Evolutionary conservation across 92 coral and sea anemone species (phyloP), one percentile per base, ranked within the genome.

Genomic region (Palythoa grandis): DNA sequence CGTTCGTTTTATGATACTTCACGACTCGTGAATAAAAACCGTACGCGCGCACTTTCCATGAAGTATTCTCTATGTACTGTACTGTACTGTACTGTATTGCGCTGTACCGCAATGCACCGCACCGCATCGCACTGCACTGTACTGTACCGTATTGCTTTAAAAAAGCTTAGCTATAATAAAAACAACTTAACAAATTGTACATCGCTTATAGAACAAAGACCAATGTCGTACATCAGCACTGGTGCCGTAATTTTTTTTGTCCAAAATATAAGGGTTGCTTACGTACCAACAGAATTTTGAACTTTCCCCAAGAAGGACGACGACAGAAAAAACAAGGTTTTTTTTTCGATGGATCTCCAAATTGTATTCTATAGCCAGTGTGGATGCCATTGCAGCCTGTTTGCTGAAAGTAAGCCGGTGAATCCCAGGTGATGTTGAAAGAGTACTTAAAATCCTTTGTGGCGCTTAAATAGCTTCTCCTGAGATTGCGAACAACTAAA

Each of bases 361-460:
- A 66, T 11, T 60, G 65, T 80, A 80, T 40, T 0, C 4, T 1
- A 65, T 65, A 80, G 4, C 4, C 16, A 3, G 0, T 4, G 10
- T 80, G 85, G 9, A 80, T 58, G 40, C 2, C 48, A 14, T 47
- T 73, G 16, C 85, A 80, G 7, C 74, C 85, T 24, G 43, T 80
- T 11, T 43, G 58, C 39, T 50, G 15, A 65, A 80, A 63, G 17
- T 80, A 80, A 13, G 23, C 75, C 20, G 85, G 85, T 22, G 85
- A 52, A 48, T 80, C 75, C 85, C 85, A 80, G 22, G 85, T 80
- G 74, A 80, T 39, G 24, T 48, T 65, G 38, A 80, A 80, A 66
- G 85, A 80, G 22, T 38, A 65, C 61, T 80, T 80, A 58, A 80
- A 48, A 50, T 80, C 75, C 60, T 80, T 66, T 3, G 85, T n/a